Base-by-base conservation (phyloP, 2,888 invertebrate species). In the Papilio elwesi region DNA sequence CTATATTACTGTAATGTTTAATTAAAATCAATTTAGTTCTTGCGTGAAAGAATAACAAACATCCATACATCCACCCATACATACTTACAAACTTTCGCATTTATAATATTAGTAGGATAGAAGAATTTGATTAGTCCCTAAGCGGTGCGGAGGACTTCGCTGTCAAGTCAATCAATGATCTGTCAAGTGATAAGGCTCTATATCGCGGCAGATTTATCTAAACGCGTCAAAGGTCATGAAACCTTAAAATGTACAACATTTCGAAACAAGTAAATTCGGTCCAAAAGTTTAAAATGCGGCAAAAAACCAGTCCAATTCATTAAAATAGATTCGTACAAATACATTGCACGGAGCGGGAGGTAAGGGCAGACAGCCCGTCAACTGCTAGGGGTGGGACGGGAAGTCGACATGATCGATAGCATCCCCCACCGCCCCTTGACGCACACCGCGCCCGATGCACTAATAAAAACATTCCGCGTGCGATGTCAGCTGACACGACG, bases 391-490 rank as follows among this genome's bases (percentile, higher is more conserved):
- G 57, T 68, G 65, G 47, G 43, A 71, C n/a, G 26, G 16, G 47
- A 59, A 13, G 43, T 16, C 6, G 26, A n/a, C 65, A 65, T 69
- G 68, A 73, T 73, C 69, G 69, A 73, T 69, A 73, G 57, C 10
- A 15, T 1, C 8, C 63, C 63, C n/a, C 15, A 26, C 26, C n/a
- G 16, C 49, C 16, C 64, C 7, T 15, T n/a, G n/a, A n/a, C 49
- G 48, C 47, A 64, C 49, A 16, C 64, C 26, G n/a, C 49, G 6
- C 16, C 59, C 51, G 55, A 7, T 47, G 57, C 57, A 68, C 55
- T 68, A 52, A 64, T 55, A 69, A 73, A 68, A 73, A 68, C 73
- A 73, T 73, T 68, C 73, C 38, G 68, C 69, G 71, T 53, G 13
- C 71, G 43, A 55, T 49, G 69, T 73, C 73, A 73, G 73, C 73